These are phyloP conservation scores for Salpingus planirostris DNA, from an alignment of 2,888 invertebrate species.

Conservation along the genomic window DNA sequence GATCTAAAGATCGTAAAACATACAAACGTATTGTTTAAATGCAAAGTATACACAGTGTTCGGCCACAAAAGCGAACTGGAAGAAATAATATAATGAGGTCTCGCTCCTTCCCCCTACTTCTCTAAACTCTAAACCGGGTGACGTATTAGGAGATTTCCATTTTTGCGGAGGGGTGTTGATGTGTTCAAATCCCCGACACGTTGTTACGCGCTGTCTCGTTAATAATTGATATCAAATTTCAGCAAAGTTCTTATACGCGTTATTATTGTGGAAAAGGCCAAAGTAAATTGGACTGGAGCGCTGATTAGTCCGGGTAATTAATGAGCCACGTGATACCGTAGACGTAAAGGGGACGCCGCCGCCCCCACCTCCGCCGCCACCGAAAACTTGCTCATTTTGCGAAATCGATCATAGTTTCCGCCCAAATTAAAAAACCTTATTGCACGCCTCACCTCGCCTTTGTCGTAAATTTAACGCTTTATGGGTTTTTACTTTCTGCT, in stretches of 20 bases:
- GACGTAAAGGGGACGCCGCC: constrained; percentile 6
- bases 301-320: constrained; percentile 38
- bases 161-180: no score
- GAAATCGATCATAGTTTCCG: constrained; percentile 6
- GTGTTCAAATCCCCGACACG: no score
- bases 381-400: constrained; percentile 13
- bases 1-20: constrained; percentile 32
- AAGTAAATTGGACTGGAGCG: constrained; percentile 30
- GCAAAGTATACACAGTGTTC: constrained; percentile 29
- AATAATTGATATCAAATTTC: constrained; percentile 20
- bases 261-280: constrained; percentile 22
- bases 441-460: no score
- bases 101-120: no score
- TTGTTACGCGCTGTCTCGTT: no score
- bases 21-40: constrained; percentile 31
- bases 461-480: no score
- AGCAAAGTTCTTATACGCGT: constrained; percentile 17
- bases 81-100: constrained; percentile 1
- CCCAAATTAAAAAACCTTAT: no score
- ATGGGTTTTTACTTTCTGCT: no score
- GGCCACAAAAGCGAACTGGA: constrained; percentile 12
- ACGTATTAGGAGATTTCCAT: no score
- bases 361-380: no score
- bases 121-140: no score
- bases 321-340: constrained; percentile 26